A percentile compares a stretch with the other conserved stretches of the same genome.
These are phyloP conservation scores for Candoia aspera DNA, from an alignment of 2,113 vertebrate species.

Conservation along the genomic window DNA sequence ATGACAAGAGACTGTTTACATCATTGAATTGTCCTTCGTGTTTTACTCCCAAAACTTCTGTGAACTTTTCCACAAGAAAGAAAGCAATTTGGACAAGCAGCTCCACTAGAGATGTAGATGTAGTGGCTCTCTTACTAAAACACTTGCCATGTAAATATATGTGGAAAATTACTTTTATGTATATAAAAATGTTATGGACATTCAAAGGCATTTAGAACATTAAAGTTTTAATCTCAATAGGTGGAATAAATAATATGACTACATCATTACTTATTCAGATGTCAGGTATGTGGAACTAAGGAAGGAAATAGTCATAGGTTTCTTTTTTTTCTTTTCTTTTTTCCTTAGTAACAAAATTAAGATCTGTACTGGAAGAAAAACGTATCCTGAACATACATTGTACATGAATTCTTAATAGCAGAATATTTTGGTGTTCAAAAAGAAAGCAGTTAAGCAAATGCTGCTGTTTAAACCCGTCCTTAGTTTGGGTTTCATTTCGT, in stretches of 20 bases:
- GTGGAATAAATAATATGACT: slow-evolving; percentile 73
- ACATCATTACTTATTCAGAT: slow-evolving; percentile 68
- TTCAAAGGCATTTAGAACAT: slow-evolving; percentile 69
- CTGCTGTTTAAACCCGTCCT: neutral
- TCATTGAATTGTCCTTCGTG: slow-evolving; percentile 69
- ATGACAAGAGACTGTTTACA: slow-evolving; percentile 56
- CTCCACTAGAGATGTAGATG: slow-evolving; percentile 67
- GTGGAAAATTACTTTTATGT: slow-evolving; percentile 71
- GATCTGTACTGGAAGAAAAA: slow-evolving; percentile 49
- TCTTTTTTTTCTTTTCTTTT: slow-evolving; percentile 68
- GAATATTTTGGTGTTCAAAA: slow-evolving; percentile 55
- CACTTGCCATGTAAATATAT: slow-evolving; percentile 78
- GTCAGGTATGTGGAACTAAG: slow-evolving; percentile 72
- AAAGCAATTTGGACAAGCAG: slow-evolving; percentile 68
- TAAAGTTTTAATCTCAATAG: slow-evolving; percentile 66
- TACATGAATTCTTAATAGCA: slow-evolving; percentile 57
- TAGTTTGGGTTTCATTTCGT: neutral
- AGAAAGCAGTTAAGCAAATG: slow-evolving; percentile 30
- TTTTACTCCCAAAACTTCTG: slow-evolving; percentile 71
- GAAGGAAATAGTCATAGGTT: slow-evolving; percentile 64
- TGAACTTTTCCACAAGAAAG: slow-evolving; percentile 68
- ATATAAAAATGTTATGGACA: slow-evolving; percentile 70
- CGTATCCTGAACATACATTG: slow-evolving; percentile 20
- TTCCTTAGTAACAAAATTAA: slow-evolving; percentile 72
- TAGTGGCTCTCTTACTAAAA: slow-evolving; percentile 71